These are phyloP conservation scores for Prenolepis imparis DNA, from an alignment of 2,888 invertebrate genomes.

Conservation along the genomic window DNA sequence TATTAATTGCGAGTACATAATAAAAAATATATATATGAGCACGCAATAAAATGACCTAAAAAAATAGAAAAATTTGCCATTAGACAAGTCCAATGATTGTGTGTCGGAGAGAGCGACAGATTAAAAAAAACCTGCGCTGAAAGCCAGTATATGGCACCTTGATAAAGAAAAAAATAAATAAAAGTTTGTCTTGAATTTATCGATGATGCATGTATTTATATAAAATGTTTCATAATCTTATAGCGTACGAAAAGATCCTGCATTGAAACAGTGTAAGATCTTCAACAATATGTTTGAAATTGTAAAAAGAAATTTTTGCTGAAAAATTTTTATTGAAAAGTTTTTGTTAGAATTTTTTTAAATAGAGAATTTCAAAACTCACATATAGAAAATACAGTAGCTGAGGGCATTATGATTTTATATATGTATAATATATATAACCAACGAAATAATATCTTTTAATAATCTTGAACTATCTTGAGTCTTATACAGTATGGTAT, in stretches of 20 bases:
- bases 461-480: neutral
- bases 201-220: neutral
- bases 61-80: too few relatives aligned
- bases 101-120: neutral
- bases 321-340: too few relatives aligned
- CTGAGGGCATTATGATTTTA: too few relatives aligned
- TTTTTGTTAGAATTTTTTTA: neutral
- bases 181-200: neutral
- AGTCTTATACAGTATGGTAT: neutral
- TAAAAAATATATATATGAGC: neutral
- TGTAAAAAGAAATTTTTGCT: neutral
- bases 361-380: too few relatives aligned
- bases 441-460: neutral
- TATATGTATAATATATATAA: too few relatives aligned
- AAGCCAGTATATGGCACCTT: neutral
- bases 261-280: neutral
- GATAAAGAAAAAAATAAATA: neutral
- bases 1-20: neutral
- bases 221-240: neutral
- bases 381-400: too few relatives aligned
- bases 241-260: neutral
- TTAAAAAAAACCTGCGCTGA: neutral
- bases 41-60: too few relatives aligned
- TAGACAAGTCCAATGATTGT: neutral
- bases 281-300: neutral